Evolutionary conservation across 1,140 invertebrate genomes (phyloP), one percentile per base, ranked within the genome.

Genomic region (Calliphora vicina): DNA sequence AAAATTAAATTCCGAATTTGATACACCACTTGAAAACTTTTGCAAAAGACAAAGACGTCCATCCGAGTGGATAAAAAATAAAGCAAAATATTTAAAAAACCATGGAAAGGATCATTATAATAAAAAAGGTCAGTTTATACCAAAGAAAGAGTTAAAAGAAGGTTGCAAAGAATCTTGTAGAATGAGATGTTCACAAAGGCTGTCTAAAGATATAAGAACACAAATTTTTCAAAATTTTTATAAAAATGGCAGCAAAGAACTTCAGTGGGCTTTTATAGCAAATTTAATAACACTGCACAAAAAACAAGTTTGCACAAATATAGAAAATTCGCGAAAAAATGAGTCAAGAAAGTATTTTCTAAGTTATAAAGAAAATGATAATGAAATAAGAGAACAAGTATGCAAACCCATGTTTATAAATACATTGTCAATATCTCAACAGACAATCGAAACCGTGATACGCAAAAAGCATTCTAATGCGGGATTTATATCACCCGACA

Each of bases 301-400:
- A 27, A 72, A 72, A 26, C 9, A 71, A 9, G 71, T 72, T 13
- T 72, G 71, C 71, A 72, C 17, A 72, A 72, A 72, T 26, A 72
- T 25, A 26, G 71, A 72, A 26, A 72, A 72, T 27, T 26, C 71
- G 10, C 23, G 71, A 13, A 72, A 72, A 72, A 25, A 0, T 26
- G 71, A 72, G 25, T 26, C 71, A 26, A 25, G 71, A 72, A 72
- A 72, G 71, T 72, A 72, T 26, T 72, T 72, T 72, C 23, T 72
- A 23, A 72, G 23, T 26, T 72, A 26, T 27, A 6, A 10, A 9
- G 23, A 72, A 72, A 20, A 72, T 72, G 26, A 2, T 27, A 72
- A 72, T 23, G 71, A 72, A 72, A 13, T 72, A 72, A 72, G 25
- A 26, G 71, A 72, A 72, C 23, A 4, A 25, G 71, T 72, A 26